A percentile compares a stretch with the other conserved stretches of the same genome.
These are phyloP conservation scores for Mus spretus DNA, from an alignment of 2,797 vertebrate species.

Conservation along the genomic window DNA sequence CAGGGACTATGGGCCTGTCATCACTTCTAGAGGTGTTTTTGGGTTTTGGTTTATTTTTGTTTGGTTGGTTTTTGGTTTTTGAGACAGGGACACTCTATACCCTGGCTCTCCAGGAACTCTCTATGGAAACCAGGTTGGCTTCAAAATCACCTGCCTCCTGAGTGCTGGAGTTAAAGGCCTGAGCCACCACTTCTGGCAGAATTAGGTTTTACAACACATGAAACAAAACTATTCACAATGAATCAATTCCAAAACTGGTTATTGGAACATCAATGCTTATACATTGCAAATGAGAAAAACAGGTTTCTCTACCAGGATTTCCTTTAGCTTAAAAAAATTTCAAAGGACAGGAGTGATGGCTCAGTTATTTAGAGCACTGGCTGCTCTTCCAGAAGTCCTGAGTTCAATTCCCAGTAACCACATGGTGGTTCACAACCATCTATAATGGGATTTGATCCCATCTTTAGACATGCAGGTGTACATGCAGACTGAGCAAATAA, in stretches of 20 bases:
- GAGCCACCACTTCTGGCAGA: neutral
- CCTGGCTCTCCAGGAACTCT: neutral
- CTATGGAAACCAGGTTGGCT: neutral
- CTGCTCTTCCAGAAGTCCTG: too few species aligned
- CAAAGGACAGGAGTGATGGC: too few species aligned
- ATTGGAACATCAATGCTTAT: neutral
- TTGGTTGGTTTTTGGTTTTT: neutral
- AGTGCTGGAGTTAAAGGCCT: neutral
- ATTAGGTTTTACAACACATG: neutral
- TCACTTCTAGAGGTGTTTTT: accelerated
- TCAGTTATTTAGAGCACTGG: too few species aligned
- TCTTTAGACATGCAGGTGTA: too few species aligned
- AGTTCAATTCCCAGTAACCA: too few species aligned
- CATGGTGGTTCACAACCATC: too few species aligned
- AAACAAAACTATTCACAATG: neutral
- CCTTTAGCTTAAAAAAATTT: neutral
- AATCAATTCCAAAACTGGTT: neutral
- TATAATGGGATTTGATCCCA: too few species aligned
- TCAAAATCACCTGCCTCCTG: neutral
- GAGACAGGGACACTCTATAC: neutral
- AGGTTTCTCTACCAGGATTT: neutral
- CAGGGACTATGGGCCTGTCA: neutral
- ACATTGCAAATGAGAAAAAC: neutral
- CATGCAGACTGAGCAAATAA: too few species aligned
- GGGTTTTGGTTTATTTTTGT: too few species aligned